Percentiles rank a stretch among this genome's conserved stretches.
Conservation (phyloP, 2,113 vertebrate species). For the Neolamprologus ventralis region DNA sequence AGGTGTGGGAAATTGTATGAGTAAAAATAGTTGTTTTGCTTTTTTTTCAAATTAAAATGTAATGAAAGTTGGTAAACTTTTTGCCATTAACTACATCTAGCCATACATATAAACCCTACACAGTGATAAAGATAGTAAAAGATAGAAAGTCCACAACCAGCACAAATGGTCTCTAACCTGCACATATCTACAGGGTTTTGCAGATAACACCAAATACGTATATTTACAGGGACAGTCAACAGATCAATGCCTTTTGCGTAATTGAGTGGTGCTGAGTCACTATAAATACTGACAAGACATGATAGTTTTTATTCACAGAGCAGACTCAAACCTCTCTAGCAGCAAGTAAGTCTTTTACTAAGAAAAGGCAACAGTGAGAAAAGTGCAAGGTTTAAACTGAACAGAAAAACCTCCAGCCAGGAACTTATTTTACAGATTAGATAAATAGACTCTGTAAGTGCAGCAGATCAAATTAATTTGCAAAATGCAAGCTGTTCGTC, state of each 20-base stretch:
- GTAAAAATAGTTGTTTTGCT: not conserved
- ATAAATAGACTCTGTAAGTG: not conserved
- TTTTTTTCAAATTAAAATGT: not conserved
- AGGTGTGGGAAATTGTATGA: not conserved
- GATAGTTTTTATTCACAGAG: not conserved
- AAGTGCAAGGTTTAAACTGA: not conserved
- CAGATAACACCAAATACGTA: slow-evolving; percentile 41
- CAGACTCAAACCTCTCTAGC: not conserved
- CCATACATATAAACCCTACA: not conserved
- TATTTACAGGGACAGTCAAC: slow-evolving; percentile 37
- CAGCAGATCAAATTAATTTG: not conserved
- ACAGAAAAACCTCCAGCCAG: not conserved
- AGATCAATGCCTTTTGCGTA: slow-evolving; percentile 59
- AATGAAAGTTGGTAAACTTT: not conserved
- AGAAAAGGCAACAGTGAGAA: not conserved
- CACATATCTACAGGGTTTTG: not conserved
- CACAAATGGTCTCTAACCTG: not conserved
- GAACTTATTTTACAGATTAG: not conserved
- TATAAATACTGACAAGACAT: slow-evolving; percentile 36
- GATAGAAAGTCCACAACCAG: not conserved
- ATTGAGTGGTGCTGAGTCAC: not conserved
- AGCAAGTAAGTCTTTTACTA: not conserved
- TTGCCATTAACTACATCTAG: not conserved
- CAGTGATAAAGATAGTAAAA: not conserved
- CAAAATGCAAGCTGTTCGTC: slow-evolving; percentile 54